These are phyloP conservation scores for Rapana venosa DNA, from an alignment of 2,888 invertebrate genomes.

Conservation along the genomic window DNA sequence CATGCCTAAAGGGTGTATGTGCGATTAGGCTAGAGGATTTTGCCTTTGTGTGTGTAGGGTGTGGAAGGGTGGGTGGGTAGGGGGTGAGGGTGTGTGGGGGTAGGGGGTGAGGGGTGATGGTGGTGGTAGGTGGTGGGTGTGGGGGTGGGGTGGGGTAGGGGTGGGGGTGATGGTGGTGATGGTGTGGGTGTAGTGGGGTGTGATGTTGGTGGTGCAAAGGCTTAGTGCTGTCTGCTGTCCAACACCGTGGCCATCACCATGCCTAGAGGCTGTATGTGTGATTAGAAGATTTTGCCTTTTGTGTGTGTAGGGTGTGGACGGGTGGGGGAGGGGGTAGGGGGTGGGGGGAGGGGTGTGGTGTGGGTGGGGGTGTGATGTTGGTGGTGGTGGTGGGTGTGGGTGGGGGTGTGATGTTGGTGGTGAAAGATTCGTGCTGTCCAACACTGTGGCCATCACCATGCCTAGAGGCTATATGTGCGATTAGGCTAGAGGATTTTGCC, in stretches of 20 bases:
- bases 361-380: too few relatives aligned
- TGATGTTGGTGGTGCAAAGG: background rate
- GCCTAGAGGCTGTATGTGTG: too few relatives aligned
- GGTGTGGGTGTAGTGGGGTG: background rate
- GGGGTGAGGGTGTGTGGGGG: background rate
- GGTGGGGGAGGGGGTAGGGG: too few relatives aligned
- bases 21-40: too few relatives aligned
- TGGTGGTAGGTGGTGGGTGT: too few relatives aligned
- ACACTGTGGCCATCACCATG: conserved; percentile 63
- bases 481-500: too few relatives aligned
- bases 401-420: too few relatives aligned
- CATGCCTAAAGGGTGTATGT: conserved; percentile 72
- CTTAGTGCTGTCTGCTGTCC: background rate
- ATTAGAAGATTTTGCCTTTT: too few relatives aligned
- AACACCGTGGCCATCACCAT: background rate
- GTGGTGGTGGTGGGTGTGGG: too few relatives aligned
- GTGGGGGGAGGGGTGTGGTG: too few relatives aligned
- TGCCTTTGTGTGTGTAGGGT: background rate
- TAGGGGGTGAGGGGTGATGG: background rate
- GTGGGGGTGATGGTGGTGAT: background rate
- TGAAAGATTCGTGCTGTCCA: conserved; percentile 75
- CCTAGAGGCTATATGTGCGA: conserved; percentile 74
- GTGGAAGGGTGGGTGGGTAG: background rate
- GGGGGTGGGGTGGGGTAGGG: too few relatives aligned
- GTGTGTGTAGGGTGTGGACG: too few relatives aligned